phyloP scores from a whole-genome alignment of 2,113 vertebrate species.

The Phaethon lepturus region DNA sequence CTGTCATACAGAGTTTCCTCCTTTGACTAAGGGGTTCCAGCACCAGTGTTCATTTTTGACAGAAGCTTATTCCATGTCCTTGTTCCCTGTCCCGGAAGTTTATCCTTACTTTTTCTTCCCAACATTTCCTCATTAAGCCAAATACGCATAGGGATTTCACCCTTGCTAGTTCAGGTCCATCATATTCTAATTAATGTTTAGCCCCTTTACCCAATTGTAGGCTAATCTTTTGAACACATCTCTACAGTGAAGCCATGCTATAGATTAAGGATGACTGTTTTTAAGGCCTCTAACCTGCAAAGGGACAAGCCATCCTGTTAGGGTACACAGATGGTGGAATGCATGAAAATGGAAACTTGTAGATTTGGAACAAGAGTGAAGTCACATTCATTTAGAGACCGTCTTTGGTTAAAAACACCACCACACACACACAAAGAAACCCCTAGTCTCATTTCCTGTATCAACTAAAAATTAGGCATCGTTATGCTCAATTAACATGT shows the following conservation, averaged over 20 bases:
- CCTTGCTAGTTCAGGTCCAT: not conserved
- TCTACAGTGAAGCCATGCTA: not conserved
- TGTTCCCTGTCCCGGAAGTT: not conserved
- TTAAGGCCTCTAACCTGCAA: not conserved
- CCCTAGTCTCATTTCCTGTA: not conserved
- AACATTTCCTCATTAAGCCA: not conserved
- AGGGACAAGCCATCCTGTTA: not conserved
- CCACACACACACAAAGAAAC: accelerated
- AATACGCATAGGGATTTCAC: not conserved
- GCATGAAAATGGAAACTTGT: not conserved
- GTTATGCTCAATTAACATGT: not conserved
- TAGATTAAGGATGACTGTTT: not conserved
- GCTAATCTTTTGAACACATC: not conserved
- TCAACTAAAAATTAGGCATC: not conserved
- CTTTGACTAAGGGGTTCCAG: not conserved
- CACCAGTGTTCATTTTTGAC: not conserved
- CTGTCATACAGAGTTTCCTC: not conserved
- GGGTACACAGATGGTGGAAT: not conserved
- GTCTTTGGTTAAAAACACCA: not conserved
- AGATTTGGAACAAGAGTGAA: not conserved
- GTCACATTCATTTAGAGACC: not conserved
- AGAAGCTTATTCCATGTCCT: not conserved
- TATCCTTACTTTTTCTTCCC: not conserved
- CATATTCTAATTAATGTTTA: not conserved
- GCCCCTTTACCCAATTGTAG: not conserved